Evolutionary conservation across 2,797 vertebrate genomes (phyloP).

Genomic region (Onychomys torridus): DNA sequence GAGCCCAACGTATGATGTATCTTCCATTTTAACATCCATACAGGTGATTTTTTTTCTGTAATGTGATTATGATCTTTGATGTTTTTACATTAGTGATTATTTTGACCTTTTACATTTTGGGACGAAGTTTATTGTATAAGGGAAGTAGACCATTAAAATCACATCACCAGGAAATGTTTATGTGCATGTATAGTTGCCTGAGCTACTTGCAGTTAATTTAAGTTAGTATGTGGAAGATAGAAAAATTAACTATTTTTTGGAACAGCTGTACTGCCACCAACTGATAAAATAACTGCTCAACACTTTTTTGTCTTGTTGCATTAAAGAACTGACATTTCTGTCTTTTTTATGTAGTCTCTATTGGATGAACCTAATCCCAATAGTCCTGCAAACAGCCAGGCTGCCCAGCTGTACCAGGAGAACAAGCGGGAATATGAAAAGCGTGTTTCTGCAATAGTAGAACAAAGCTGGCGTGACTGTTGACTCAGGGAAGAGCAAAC

Average conservation of each 20-base stretch:
- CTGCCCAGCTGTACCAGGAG: slow-evolving; percentile 99
- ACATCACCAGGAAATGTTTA: slow-evolving; percentile 16
- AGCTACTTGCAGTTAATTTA: slow-evolving; percentile 10
- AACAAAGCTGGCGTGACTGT: slow-evolving; percentile 99
- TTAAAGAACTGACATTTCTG: slow-evolving; percentile 70
- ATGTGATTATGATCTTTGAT: slow-evolving; percentile 47
- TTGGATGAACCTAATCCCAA: slow-evolving; percentile 99
- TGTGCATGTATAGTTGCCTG: background rate
- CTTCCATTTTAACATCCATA: slow-evolving; percentile 99
- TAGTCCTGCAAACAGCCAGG: slow-evolving; percentile 99
- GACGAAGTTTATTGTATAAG: slow-evolving; percentile 19
- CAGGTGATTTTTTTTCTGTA: slow-evolving; percentile 90
- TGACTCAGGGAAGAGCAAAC: slow-evolving; percentile 93
- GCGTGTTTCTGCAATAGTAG: slow-evolving; percentile 99
- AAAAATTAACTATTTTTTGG: slow-evolving; percentile 33
- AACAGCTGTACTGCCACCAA: background rate
- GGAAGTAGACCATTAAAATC: slow-evolving; percentile 39
- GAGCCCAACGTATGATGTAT: slow-evolving; percentile 99
- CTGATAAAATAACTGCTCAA: slow-evolving; percentile 28
- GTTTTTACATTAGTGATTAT: slow-evolving; percentile 51
- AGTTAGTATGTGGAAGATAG: slow-evolving; percentile 16
- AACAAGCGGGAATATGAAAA: slow-evolving; percentile 99
- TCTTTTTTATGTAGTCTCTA: slow-evolving; percentile 91
- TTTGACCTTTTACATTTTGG: slow-evolving; percentile 20
- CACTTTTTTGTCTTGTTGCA: background rate